Evolutionary conservation across 1,140 invertebrate species (phyloP).

Genomic region (Microplitis mediator): DNA sequence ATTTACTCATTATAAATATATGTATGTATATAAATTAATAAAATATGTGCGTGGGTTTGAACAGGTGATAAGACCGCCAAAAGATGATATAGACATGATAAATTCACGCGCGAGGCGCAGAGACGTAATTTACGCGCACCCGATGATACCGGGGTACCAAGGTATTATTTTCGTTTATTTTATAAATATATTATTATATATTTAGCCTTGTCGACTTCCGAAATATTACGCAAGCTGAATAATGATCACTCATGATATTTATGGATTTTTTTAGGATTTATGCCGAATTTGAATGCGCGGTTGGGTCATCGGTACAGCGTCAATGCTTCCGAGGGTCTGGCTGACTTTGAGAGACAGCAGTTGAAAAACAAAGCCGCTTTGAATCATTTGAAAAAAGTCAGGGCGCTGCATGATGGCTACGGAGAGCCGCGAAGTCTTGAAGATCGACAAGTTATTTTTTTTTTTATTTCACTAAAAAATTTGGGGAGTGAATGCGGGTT

Average conservation of each 20-base stretch:
- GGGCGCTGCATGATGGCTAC: constrained; percentile 64
- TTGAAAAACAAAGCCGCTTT: constrained; percentile 62
- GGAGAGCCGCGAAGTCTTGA: constrained; percentile 65
- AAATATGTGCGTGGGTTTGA: background rate
- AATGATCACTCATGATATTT: background rate
- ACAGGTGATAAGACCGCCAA: constrained; percentile 65
- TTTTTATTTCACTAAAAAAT: too few species aligned
- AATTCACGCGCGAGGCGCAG: constrained; percentile 66
- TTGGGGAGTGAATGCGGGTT: too few species aligned
- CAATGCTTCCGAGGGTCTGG: constrained; percentile 70
- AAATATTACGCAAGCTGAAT: constrained; percentile 11
- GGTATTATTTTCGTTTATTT: constrained; percentile 53
- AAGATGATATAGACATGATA: constrained; percentile 68
- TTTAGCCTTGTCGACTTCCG: background rate
- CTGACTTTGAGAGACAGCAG: constrained; percentile 70
- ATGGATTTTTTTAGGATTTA: constrained; percentile 62
- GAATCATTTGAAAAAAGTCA: constrained; percentile 63
- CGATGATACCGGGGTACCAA: constrained; percentile 73
- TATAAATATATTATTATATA: background rate
- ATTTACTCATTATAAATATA: too few species aligned
- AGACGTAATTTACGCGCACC: constrained; percentile 71
- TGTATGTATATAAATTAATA: too few species aligned
- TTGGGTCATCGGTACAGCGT: constrained; percentile 72
- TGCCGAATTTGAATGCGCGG: constrained; percentile 67
- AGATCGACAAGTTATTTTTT: constrained; percentile 66